Evolutionary conservation across 2,113 vertebrate species (phyloP).

Genomic region (Cnemophilus loriae): DNA sequence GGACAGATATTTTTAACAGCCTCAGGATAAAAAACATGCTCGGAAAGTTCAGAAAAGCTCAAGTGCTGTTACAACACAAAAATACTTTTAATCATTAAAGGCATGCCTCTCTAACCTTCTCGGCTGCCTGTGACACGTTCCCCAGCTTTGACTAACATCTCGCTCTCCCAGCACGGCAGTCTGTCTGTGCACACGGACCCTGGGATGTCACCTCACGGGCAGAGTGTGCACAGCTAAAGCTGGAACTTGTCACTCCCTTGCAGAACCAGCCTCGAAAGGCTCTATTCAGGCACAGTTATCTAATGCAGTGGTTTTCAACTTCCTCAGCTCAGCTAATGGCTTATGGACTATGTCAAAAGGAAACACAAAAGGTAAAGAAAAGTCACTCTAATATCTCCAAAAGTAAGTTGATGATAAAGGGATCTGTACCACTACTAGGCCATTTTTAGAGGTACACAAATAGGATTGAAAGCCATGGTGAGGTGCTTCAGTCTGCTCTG

Average conservation of each 20-base stretch:
- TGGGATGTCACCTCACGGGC: not conserved
- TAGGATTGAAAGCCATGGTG: not conserved
- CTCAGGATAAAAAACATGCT: constrained; percentile 40
- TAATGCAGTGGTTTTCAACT: not conserved
- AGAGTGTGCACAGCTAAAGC: accelerated
- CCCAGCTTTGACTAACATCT: not conserved
- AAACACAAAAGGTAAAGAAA: not conserved
- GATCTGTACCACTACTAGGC: not conserved
- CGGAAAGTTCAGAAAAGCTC: constrained; percentile 29
- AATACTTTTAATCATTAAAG: constrained; percentile 33
- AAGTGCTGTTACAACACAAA: not conserved
- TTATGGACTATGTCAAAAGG: not conserved
- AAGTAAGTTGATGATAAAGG: not conserved
- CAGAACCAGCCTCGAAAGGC: not conserved
- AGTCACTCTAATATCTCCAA: not conserved
- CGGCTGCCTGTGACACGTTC: not conserved
- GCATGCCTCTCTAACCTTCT: constrained; percentile 10
- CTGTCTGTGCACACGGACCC: not conserved
- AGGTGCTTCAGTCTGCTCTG: not conserved
- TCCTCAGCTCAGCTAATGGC: not conserved
- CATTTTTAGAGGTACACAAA: not conserved
- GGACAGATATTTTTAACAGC: constrained; percentile 29
- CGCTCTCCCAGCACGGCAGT: not conserved
- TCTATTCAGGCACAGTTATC: not conserved
- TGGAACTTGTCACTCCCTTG: not conserved